Percentiles rank a stretch among this genome's conserved stretches.
phyloP scores from a whole-genome alignment of 1,140 invertebrate species.

The Oscheius sp. region DNA sequence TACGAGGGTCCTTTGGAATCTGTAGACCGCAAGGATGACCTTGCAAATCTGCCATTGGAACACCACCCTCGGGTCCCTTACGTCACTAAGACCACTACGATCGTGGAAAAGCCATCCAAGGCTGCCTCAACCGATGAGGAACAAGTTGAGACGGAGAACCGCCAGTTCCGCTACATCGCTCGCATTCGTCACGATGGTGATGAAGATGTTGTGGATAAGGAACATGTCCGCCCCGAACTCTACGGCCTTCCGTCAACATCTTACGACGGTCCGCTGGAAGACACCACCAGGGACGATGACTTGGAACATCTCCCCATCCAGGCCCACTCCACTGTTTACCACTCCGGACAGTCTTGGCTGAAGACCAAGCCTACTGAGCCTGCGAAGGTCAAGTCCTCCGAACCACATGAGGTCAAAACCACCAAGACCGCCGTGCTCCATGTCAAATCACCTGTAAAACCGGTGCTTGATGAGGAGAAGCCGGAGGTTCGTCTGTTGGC shows the following conservation, averaged over 20 bases:
- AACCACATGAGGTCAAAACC: no score
- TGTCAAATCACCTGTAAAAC: no score
- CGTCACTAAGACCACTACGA: background rate
- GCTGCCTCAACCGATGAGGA: no score
- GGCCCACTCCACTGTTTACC: no score
- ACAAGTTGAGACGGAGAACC: slow-evolving; percentile 15
- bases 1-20: slow-evolving; percentile 12
- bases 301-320: slow-evolving; percentile 5
- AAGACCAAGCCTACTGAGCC: no score
- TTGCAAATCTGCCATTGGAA: slow-evolving; percentile 1
- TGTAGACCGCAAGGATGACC: background rate
- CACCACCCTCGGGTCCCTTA: background rate
- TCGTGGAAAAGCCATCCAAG: background rate
- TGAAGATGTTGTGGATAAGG: slow-evolving; percentile 34
- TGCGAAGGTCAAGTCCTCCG: no score
- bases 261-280: slow-evolving; percentile 13
- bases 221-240: slow-evolving; percentile 24
- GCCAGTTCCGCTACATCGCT: slow-evolving; percentile 13
- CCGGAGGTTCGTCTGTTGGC: no score
- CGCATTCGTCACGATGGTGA: slow-evolving; percentile 35
- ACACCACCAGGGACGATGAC: slow-evolving; percentile 9
- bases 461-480: no score
- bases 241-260: background rate
- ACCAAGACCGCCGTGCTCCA: no score
- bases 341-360: no score